Evolutionary conservation across 1,140 invertebrate genomes (phyloP).

Genomic region (Drosophila subobscura): DNA sequence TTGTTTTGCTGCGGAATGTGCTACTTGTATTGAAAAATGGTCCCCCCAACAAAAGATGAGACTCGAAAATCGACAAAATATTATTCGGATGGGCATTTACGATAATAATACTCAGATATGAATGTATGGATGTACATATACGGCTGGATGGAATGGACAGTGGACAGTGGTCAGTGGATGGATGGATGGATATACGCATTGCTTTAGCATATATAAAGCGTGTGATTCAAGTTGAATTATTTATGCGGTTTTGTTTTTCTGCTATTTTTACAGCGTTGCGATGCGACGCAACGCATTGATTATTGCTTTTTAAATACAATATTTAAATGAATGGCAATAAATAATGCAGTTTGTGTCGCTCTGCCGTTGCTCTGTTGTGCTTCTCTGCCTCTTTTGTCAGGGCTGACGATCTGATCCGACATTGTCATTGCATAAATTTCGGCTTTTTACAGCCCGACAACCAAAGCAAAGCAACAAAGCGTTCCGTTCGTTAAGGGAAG

Average conservation of each 20-base stretch:
- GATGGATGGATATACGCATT: neutral
- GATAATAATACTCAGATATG: slow-evolving; percentile 35
- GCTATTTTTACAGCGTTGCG: slow-evolving; percentile 55
- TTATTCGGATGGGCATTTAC: slow-evolving; percentile 38
- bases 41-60: slow-evolving; percentile 55
- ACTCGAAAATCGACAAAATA: slow-evolving; percentile 55
- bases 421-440: slow-evolving; percentile 69
- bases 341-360: slow-evolving; percentile 59
- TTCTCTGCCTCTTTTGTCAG: slow-evolving; percentile 15
- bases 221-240: slow-evolving; percentile 75
- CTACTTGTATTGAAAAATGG: slow-evolving; percentile 79
- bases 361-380: slow-evolving; percentile 4
- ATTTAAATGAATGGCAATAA: slow-evolving; percentile 76
- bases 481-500: slow-evolving; percentile 35
- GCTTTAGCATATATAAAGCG: slow-evolving; percentile 60
- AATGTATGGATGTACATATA: slow-evolving; percentile 34
- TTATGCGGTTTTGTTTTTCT: slow-evolving; percentile 57
- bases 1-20: slow-evolving; percentile 64
- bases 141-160: neutral
- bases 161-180: no score
- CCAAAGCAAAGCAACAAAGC: slow-evolving; percentile 29
- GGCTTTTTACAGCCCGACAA: slow-evolving; percentile 52
- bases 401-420: slow-evolving; percentile 35
- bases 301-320: slow-evolving; percentile 69
- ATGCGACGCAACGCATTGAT: slow-evolving; percentile 36